Evolutionary conservation across 2,888 invertebrate genomes (phyloP), one percentile per base, ranked within the genome.

Genomic region (Nomada fucata): DNA sequence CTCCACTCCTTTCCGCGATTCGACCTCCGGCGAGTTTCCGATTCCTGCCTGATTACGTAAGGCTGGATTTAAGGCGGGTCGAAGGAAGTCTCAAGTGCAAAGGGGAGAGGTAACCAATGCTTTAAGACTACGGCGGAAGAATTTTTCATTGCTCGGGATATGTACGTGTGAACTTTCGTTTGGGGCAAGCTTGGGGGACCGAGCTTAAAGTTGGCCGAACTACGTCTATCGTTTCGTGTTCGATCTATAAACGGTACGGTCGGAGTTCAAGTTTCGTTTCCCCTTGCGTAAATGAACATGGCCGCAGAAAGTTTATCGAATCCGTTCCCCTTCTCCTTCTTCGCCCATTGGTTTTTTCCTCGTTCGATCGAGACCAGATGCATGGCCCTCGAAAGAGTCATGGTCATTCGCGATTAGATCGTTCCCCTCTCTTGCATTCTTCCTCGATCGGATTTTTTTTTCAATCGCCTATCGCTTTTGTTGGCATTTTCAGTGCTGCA

Each of bases 41-140:
- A 84, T 84, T 76, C 61, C 57, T 20, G 65, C 55, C 82, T 79
- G 82, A 86, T 86, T 84, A 72, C 79, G 72, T 84, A 77, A 76
- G 65, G 64, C 59, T 44, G 74, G 81, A 75, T 76, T 83, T 83
- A 71, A 72, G 55, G 55, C 44, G 50, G 63, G 57, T 5, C 20
- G 59, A 70, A 68, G 67, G 55, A 78, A 86, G 70, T 86, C 86
- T 68, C 72, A 36, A 68, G 70, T 26, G 74, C 29, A 75, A 76
- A 78, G 64, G 64, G 10, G 10, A 26, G 26, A 0, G 10, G 44
- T n/a, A 0, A 52, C 10, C 29, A 77, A 13, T 29, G 60, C 26
- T 77, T 76, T 71, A 76, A 83, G 64, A 75, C 59, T 55, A 57
- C 42, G 3, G 50, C 18, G 44, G 26, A 52, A 61, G 74, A 76